These are phyloP conservation scores for Gadopsis marmoratus DNA, from an alignment of 2,797 vertebrate genomes.

Conservation along the genomic window DNA sequence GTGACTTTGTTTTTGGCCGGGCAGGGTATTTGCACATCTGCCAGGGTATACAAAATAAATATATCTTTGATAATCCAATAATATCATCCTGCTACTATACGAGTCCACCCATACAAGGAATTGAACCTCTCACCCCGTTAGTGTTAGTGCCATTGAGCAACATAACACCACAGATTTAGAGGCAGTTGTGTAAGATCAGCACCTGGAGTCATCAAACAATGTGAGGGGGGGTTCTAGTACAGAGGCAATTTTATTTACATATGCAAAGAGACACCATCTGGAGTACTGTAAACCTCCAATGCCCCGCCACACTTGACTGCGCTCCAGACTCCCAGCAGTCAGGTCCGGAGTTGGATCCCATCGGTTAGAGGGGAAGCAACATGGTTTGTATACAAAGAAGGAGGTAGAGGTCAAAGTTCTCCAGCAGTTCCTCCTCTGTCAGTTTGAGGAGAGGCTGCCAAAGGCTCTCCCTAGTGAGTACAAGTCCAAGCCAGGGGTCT, in stretches of 20 bases:
- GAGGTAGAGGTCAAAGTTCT: slow-evolving; percentile 39
- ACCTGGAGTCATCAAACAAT: slow-evolving; percentile 33
- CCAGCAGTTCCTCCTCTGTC: slow-evolving; percentile 36
- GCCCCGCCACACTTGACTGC: slow-evolving; percentile 39
- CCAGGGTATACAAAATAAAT: background rate
- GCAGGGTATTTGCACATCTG: too few species aligned
- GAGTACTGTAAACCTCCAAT: slow-evolving; percentile 65
- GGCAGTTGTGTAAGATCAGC: slow-evolving; percentile 8
- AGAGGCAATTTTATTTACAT: slow-evolving; percentile 70
- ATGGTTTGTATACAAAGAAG: slow-evolving; percentile 52
- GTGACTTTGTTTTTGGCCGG: too few species aligned
- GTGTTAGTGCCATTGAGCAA: background rate
- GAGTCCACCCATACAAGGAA: background rate
- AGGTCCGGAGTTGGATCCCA: slow-evolving; percentile 29
- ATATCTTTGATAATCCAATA: background rate
- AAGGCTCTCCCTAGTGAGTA: background rate
- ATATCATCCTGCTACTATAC: background rate
- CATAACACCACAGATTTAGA: background rate
- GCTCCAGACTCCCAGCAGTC: slow-evolving; percentile 57
- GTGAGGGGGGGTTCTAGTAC: slow-evolving; percentile 4
- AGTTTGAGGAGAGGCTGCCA: slow-evolving; percentile 9
- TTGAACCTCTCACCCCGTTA: background rate
- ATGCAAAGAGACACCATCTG: slow-evolving; percentile 74
- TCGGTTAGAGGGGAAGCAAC: slow-evolving; percentile 29
- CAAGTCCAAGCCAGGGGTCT: background rate